Percentiles rank a stretch among this genome's conserved stretches.
Evolutionary conservation across 2,113 vertebrate genomes (phyloP).

Genomic region (Baryphthengus martii): DNA sequence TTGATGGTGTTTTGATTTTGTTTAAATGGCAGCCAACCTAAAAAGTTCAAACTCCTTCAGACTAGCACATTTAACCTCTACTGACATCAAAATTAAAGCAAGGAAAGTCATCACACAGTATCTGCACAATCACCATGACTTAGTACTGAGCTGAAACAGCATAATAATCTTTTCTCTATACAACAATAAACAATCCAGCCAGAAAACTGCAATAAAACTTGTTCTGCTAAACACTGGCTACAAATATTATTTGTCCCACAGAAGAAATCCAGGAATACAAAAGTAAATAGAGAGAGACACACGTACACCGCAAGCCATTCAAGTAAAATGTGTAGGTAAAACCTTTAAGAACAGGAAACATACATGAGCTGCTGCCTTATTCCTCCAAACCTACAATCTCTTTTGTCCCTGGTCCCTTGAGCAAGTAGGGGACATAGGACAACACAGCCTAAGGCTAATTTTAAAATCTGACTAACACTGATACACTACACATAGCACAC

Average conservation of each 20-base stretch:
- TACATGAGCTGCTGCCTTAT: neutral
- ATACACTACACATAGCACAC: neutral
- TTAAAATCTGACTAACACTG: neutral
- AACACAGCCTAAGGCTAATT: neutral
- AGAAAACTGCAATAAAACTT: neutral
- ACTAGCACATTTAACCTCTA: neutral
- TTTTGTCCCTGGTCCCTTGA: neutral
- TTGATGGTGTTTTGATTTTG: neutral
- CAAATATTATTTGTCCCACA: neutral
- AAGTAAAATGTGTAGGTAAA: neutral
- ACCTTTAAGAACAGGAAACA: neutral
- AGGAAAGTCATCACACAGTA: neutral
- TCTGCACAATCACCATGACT: neutral
- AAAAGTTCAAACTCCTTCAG: neutral
- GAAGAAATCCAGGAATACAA: neutral
- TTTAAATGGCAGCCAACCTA: neutral
- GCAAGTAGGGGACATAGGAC: neutral
- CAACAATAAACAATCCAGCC: neutral
- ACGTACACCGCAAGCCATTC: neutral
- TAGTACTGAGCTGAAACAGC: neutral
- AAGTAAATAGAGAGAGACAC: neutral
- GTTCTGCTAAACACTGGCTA: neutral
- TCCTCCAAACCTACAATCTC: neutral
- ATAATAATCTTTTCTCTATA: neutral
- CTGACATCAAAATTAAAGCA: neutral